Percentiles rank a stretch among this genome's conserved stretches.
Evolutionary conservation across 1,140 invertebrate genomes (phyloP).

Genomic region (Tetramorium parvispinum): DNA sequence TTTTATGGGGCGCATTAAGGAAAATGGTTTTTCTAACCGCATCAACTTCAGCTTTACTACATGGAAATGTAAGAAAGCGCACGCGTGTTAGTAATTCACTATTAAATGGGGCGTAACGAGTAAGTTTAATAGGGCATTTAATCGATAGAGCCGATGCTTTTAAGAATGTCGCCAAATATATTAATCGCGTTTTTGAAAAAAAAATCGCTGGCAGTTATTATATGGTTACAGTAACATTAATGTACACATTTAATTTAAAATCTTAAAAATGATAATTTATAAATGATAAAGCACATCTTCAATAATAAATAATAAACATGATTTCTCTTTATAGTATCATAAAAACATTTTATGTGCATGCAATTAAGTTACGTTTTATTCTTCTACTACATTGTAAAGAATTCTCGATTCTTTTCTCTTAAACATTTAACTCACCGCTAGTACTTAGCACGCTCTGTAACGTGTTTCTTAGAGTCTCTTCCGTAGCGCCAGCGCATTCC

Average conservation of each 20-base stretch:
- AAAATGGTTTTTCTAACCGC: background rate
- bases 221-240: background rate
- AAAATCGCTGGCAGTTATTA: background rate
- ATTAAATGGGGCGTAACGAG: slow-evolving; percentile 12
- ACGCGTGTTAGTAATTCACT: background rate
- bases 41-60: background rate
- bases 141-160: slow-evolving; percentile 1
- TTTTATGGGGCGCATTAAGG: slow-evolving; percentile 40
- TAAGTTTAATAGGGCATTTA: slow-evolving; percentile 1
- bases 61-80: background rate
- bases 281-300: background rate
- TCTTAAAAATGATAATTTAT: background rate
- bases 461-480: slow-evolving; percentile 86
- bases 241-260: background rate
- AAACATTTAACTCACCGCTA: slow-evolving; percentile 73
- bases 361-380: background rate
- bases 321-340: background rate
- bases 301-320: background rate
- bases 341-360: background rate
- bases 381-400: background rate
- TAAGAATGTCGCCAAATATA: background rate
- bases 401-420: background rate
- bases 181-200: background rate
- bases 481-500: slow-evolving; percentile 93
- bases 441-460: slow-evolving; percentile 86